Evolutionary conservation across 64 coral and sea anemone species (phyloP), one percentile per base, ranked within the genome.

Genomic region (Trachythela sp.): DNA sequence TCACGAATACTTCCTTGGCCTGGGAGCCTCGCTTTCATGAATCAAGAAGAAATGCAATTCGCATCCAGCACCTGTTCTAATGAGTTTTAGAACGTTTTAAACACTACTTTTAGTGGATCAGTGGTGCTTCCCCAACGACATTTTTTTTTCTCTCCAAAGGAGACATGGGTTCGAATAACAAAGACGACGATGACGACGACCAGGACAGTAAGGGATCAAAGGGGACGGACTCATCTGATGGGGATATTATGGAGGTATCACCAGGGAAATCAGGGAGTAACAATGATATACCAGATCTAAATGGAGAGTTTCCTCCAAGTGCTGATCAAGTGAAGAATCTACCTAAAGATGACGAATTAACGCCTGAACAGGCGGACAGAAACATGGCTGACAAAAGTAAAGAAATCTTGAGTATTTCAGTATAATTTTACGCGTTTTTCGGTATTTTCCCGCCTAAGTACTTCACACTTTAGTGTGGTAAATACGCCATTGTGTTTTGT

Each of bases 331-430:
- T 38, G 13, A 39, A 35, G 37, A 0, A 80, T 9, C 75, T 80
- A 4, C 75, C 75, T 9, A 80, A 80, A 39, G 75, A 80, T 14
- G 75, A 37, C 9, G 75, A 80, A 36, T 80, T 80, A 10, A 80
- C 75, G 35, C 31, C 9, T 0, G 75, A 80, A 39, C 20, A 80
- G 35, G 75, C 37, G 4, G 75, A 80, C 26, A 80, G 75, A 39
- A 30, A 80, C 31, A 80, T 80, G 75, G 75, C 75, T 15, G 75
- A 80, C 18, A 80, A 36, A 39, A 35, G 75, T 80, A 39, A 72
- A 35, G 10, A 72, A 72, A 35, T 34, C 75, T 39, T 45, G 4
- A 45, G 4, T 45, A 45, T n/a, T n/a, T n/a, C n/a, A n/a, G n/a
- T n/a, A 45, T 68, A 22, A 68, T n/a, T 31, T n/a, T 5, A 68